Conservation (phyloP, 2,113 vertebrate genomes). For the Pseudorhombus dupliciocellatus region DNA sequence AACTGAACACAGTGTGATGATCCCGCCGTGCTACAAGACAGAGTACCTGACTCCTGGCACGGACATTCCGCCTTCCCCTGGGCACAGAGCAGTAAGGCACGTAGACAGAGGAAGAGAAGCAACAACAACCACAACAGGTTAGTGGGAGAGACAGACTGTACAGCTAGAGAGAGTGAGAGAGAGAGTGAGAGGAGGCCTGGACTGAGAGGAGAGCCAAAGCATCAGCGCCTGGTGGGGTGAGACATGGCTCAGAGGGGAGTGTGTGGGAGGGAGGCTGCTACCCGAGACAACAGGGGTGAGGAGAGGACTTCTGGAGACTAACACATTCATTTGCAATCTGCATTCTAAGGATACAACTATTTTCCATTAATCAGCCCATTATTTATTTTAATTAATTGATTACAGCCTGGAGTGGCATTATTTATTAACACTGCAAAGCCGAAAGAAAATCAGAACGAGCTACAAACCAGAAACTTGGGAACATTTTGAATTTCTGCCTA, state of each 20-base stretch:
- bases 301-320: background rate
- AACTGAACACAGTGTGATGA: constrained; percentile 35
- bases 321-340: background rate
- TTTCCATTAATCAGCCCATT: background rate
- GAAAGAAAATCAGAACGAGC: background rate
- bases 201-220: constrained; percentile 57
- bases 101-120: constrained; percentile 89
- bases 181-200: constrained; percentile 48
- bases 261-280: constrained; percentile 20
- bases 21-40: constrained; percentile 59
- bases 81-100: constrained; percentile 87
- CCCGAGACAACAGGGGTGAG: background rate
- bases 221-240: constrained; percentile 79
- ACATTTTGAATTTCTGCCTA: too few species aligned
- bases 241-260: constrained; percentile 10
- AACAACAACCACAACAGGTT: constrained; percentile 87
- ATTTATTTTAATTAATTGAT: background rate
- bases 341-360: background rate
- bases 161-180: constrained; percentile 51
- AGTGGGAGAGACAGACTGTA: constrained; percentile 76
- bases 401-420: background rate
- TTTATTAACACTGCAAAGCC: background rate
- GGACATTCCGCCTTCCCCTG: constrained; percentile 98
- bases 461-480: background rate
- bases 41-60: constrained; percentile 95